These are phyloP conservation scores for Molossus alvarezi DNA, from an alignment of 2,797 vertebrate genomes.

Conservation along the genomic window DNA sequence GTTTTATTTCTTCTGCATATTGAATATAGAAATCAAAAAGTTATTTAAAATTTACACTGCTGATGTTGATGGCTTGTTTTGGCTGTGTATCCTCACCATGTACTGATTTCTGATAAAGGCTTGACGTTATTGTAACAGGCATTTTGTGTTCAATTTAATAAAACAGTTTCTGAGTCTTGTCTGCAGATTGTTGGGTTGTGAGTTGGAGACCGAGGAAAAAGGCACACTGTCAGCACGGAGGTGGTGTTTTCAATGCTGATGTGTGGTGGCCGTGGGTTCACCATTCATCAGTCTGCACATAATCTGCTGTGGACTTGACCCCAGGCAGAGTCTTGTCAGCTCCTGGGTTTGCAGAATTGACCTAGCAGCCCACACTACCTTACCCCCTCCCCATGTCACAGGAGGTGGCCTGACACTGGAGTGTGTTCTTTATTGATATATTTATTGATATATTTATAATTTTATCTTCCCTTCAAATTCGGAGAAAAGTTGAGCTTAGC, in stretches of 20 bases:
- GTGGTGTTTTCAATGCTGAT: not conserved
- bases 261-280: not conserved
- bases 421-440: not conserved
- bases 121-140: conserved; percentile 74
- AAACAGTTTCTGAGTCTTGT: conserved; percentile 73
- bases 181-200: conserved; percentile 48
- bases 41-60: conserved; percentile 82
- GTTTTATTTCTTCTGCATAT: conserved; percentile 76
- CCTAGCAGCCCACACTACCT: not conserved
- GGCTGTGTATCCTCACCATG: conserved; percentile 76
- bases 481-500: conserved; percentile 37
- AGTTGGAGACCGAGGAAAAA: conserved; percentile 59
- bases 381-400: not conserved
- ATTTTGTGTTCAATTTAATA: conserved; percentile 83
- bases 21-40: conserved; percentile 76
- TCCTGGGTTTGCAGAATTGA: not conserved
- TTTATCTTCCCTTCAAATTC: conserved; percentile 64
- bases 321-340: not conserved
- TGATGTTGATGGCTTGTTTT: conserved; percentile 76
- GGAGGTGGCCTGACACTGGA: not conserved
- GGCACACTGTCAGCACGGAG: not conserved
- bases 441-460: not conserved
- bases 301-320: not conserved
- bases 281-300: not conserved
- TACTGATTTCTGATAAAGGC: conserved; percentile 76